Base-by-base conservation (phyloP, 2,113 vertebrate genomes). In the Penelope pileata region DNA sequence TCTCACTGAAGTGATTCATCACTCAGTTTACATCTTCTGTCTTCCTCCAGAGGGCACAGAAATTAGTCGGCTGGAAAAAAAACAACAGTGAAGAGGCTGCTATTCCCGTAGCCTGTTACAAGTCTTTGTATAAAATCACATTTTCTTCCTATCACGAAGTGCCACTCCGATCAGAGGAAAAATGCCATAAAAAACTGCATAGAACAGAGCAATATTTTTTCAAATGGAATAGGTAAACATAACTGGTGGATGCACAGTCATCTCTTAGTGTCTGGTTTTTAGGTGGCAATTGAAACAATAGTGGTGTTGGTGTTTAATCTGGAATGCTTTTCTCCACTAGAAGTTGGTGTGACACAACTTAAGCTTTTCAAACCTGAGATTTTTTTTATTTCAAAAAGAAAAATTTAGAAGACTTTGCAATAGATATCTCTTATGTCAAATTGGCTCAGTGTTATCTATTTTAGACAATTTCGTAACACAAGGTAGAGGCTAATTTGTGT, bases 21-120 rank as follows among this genome's bases (percentile, higher is more conserved):
- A 74, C 87, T 97, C 94, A 62, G 34, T 94, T 95, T 95, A 84
- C 74, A 67, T 91, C 72, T 96, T 96, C 94, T 96, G 34, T 94
- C 90, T 96, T 96, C 56, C 32, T 92, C 81, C 3, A 16, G 94
- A 79, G 38, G 85, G 86, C 91, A 96, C 47, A 96, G 87, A 94
- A 95, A 96, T 95, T 90, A 94, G 66, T 90, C 17, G 72, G 48
- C 51, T 90, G 8, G 64, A 94, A 90, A 74, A 77, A 75, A 91
- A 0, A 2, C 9, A 29, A 4, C 38, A 74, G 22, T 70, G 66
- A 96, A 95, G 70, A 84, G 77, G 34, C 66, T 94, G 76, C 89
- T 88, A 18, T 86, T 82, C 24, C 54, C 22, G 23, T 19, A 81
- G 51, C 69, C 85, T 78, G 8, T 62, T 94, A 7, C 38, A 76